Percentiles rank a stretch among this genome's conserved stretches.
Evolutionary conservation across 2,797 vertebrate species (phyloP).

Genomic region (Chrosomus eos): DNA sequence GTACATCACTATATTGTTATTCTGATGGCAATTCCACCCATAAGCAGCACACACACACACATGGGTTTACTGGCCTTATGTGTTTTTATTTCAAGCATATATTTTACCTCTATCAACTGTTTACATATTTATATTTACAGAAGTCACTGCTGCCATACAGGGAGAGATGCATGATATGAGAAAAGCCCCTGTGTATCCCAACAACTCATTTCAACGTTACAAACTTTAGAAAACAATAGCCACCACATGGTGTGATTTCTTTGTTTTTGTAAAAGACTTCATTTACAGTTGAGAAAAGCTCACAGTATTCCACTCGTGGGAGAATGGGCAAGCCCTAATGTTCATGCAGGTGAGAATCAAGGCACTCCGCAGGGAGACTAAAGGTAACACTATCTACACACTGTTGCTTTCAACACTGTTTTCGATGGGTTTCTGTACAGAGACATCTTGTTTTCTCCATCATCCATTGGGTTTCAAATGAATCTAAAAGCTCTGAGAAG

Average conservation of each 20-base stretch:
- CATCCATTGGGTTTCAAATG: background rate
- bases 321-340: conserved; percentile 66
- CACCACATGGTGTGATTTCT: conserved; percentile 1
- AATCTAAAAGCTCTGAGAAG: conserved; percentile 2
- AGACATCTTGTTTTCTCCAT: conserved; percentile 3
- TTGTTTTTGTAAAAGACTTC: conserved; percentile 24
- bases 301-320: conserved; percentile 39
- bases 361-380: conserved; percentile 71
- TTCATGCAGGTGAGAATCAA: conserved; percentile 68
- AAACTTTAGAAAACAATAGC: conserved; percentile 57
- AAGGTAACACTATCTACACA: conserved; percentile 43
- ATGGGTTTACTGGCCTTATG: conserved; percentile 59
- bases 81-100: conserved; percentile 75
- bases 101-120: conserved; percentile 48
- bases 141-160: conserved; percentile 57
- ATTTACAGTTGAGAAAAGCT: conserved; percentile 36
- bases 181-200: conserved; percentile 38
- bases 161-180: conserved; percentile 55
- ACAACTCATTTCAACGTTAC: conserved; percentile 36
- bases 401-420: background rate
- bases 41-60: background rate
- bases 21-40: too few relatives aligned
- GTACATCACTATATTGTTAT: too few relatives aligned
- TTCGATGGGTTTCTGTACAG: background rate
- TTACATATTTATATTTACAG: conserved; percentile 73